Conservation (phyloP, 2,797 vertebrate genomes). For the Phoebastria nigripes region DNA sequence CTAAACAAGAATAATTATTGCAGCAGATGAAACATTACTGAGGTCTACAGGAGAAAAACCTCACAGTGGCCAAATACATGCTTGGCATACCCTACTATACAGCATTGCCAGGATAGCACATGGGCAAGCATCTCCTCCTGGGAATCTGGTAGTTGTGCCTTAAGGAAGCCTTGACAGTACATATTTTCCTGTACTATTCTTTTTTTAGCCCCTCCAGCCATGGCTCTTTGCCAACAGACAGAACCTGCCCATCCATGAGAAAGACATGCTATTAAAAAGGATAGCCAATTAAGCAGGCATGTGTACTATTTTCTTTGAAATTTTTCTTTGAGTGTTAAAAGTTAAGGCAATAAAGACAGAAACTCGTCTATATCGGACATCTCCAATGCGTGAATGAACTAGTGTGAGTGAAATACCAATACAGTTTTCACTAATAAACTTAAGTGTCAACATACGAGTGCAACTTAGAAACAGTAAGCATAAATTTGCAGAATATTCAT, state of each 20-base stretch:
- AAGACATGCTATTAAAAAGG: slow-evolving; percentile 5
- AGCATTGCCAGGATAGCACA: not conserved
- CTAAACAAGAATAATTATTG: not conserved
- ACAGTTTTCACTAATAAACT: not conserved
- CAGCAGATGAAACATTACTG: not conserved
- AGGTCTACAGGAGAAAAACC: not conserved
- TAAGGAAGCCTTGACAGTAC: not conserved
- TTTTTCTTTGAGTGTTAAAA: not conserved
- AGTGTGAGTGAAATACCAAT: not conserved
- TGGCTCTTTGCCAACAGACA: not conserved
- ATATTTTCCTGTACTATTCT: not conserved
- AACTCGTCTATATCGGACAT: not conserved
- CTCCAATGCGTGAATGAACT: not conserved
- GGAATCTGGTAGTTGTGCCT: not conserved
- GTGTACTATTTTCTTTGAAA: not conserved
- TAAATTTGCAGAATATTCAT: not conserved
- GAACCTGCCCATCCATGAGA: not conserved
- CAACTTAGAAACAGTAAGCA: not conserved
- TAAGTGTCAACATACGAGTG: not conserved
- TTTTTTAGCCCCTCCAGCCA: not conserved
- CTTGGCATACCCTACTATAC: not conserved
- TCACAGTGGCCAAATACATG: not conserved
- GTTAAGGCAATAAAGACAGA: not conserved
- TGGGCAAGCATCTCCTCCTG: not conserved
- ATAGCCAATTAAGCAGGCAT: not conserved